Percentiles rank a stretch among this genome's conserved stretches.
These are phyloP conservation scores for Myanophis thanlyinensis DNA, from an alignment of 2,113 vertebrate genomes.

Conservation along the genomic window DNA sequence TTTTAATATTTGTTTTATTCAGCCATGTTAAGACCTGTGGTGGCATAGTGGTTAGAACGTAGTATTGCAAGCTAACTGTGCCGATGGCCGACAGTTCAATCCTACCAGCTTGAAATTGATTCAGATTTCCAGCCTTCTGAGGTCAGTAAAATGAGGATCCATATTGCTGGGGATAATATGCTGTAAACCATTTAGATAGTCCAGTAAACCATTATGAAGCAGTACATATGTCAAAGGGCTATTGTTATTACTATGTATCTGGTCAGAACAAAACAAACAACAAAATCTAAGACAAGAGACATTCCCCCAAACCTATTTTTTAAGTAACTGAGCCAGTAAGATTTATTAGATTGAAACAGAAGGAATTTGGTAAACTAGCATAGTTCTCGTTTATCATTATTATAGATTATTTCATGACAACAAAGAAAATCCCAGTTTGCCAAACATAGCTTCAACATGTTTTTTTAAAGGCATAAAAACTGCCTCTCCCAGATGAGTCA, in stretches of 20 bases:
- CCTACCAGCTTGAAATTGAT: too few species aligned
- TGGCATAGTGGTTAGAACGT: neutral
- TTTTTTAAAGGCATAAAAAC: conserved; percentile 28
- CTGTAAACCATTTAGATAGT: too few species aligned
- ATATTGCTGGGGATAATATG: too few species aligned
- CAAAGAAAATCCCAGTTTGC: conserved; percentile 29
- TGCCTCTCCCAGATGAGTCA: conserved; percentile 36
- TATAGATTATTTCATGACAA: conserved; percentile 34
- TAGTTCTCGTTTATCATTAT: neutral
- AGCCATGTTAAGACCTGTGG: neutral
- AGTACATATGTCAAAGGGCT: neutral
- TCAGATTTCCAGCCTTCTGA: too few species aligned
- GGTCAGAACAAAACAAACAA: neutral
- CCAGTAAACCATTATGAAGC: neutral
- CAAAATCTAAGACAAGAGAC: neutral
- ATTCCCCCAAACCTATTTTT: neutral
- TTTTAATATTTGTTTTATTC: conserved; percentile 15
- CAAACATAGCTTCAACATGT: conserved; percentile 53
- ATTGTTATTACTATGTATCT: neutral
- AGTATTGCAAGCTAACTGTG: neutral
- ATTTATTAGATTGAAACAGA: neutral
- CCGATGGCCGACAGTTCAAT: neutral
- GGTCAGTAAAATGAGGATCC: too few species aligned
- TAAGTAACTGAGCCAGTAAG: neutral
- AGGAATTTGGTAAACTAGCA: neutral